Base-by-base conservation (phyloP, 2,797 vertebrate species). In the Onychomys torridus region DNA sequence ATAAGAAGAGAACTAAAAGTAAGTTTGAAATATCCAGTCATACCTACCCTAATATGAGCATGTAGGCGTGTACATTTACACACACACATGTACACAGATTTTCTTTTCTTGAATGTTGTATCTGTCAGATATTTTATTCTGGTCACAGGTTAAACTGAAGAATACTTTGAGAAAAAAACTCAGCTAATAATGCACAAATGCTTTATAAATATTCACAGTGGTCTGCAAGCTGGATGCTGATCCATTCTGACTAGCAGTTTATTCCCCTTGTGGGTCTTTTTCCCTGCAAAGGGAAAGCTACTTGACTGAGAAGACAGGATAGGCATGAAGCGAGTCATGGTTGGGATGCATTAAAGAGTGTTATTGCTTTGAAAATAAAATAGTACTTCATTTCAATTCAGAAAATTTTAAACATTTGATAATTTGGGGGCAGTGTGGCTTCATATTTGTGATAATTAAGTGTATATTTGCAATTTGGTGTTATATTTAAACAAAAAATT, bases 391-490 rank as follows among this genome's bases (percentile, higher is more conserved):
- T 75, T 94, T 92, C 55, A 86, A 87, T 82, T 95, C 93, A 78
- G 96, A 82, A 95, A 95, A 93, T 91, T 96, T 95, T 92, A 94
- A 96, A n/a, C 21, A 86, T 93, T 90, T 49, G 85, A 2, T 93
- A 92, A 91, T 93, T 97, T 97, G 86, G 90, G 6, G 6, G 71
- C 77, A 71, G 6, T 86, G 4, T 89, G 55, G 1, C 79, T 88
- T 82, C 17, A 14, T 96, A 82, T 94, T 95, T 96, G 23, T 10
- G 91, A 32, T 71, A 27, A 61, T 40, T 61, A 59, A 1, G 55
- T 59, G 23, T 23, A 2, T 34, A 84, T 49, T 67, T 67, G 19
- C 11, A 25, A 63, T 19, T 73, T 89, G 71, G 40, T 49, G 1
- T 84, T 90, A 49, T 71, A 90, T 90, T 88, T 93, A 75, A 27